Evolutionary conservation across 2,888 invertebrate genomes (phyloP).

Genomic region (Helobdella robusta): DNA sequence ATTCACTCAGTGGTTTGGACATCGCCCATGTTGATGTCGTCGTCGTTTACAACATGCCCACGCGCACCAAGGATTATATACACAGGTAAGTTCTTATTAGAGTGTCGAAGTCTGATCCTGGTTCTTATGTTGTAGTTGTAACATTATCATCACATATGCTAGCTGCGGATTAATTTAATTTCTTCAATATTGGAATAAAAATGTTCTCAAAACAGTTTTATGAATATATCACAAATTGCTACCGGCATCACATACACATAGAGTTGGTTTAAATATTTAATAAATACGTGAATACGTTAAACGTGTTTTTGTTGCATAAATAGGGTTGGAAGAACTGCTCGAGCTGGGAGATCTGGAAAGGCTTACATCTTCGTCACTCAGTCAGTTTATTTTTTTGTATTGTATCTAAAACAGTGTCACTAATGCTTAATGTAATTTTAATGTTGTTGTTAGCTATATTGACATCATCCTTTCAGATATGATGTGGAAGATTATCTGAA

Average conservation of each 20-base stretch:
- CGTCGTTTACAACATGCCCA: constrained; percentile 92
- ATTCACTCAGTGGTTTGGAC: constrained; percentile 72
- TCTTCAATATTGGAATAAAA: neutral
- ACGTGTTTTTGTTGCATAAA: no score
- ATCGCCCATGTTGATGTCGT: constrained; percentile 98
- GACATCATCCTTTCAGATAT: no score
- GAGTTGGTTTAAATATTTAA: neutral
- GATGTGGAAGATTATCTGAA: no score
- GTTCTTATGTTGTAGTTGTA: neutral
- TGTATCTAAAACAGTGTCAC: no score
- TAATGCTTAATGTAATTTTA: no score
- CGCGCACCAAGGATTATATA: constrained; percentile 96
- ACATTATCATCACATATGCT: neutral
- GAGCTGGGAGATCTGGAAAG: constrained; percentile 86
- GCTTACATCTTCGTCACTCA: constrained; percentile 93
- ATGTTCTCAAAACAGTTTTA: neutral
- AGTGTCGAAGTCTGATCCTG: neutral
- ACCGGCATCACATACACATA: neutral
- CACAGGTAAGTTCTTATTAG: constrained; percentile 57
- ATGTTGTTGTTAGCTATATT: no score
- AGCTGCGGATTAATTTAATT: neutral
- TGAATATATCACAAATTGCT: no score
- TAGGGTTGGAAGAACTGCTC: constrained; percentile 82
- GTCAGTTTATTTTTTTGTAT: constrained; percentile 39
- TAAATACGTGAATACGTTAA: neutral